Base-by-base conservation (phyloP, 2,797 vertebrate species). In the Todus mexicanus region DNA sequence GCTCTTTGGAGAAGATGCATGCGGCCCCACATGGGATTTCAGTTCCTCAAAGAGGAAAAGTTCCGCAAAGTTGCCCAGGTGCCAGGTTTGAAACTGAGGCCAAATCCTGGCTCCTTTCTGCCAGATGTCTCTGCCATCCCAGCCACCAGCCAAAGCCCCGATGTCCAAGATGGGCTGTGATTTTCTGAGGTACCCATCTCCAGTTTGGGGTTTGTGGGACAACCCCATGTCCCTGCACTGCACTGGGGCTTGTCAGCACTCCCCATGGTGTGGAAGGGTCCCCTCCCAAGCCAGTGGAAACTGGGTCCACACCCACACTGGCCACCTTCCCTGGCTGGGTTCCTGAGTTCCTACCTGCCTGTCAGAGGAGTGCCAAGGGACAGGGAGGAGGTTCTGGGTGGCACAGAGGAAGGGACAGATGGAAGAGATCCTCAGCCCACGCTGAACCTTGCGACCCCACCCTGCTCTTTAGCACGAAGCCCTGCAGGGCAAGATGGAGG, bases 81-180 rank as follows among this genome's bases (percentile, higher is more conserved):
- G 38, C 31, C 25, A 48, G 27, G 23, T 26, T 48, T 22, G 45
- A 69, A 86, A 54, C 7, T 0, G 6, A 73, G 15, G 9, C 63
- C 40, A 63, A 42, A 73, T 10, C 2, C 1, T n/a, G 11, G 17
- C 48, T 68, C 15, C 20, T 40, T 51, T 31, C 61, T 53, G 26
- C 50, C n/a, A 21, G 69, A 17, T 1, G 1, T 4, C 20, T 59
- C 56, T 73, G 15, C 60, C 3, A 2, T 19, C 60, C 71, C 82
- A 51, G 71, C 17, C 9, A 5, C 42, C 48, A 77, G n/a, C 18
- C 47, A 27, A 35, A 74, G 20, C 11, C 19, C 26, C 2, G 2
- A 4, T 59, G 40, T 7, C 31, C 40, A 1, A 3, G 9, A 15
- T 3, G 4, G 54, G 65, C 22, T 68, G 45, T 1, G 3, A 21